Percentiles rank a stretch among this genome's conserved stretches.
These are phyloP conservation scores for Bufo gargarizans DNA, from an alignment of 2,113 vertebrate genomes.

Conservation along the genomic window DNA sequence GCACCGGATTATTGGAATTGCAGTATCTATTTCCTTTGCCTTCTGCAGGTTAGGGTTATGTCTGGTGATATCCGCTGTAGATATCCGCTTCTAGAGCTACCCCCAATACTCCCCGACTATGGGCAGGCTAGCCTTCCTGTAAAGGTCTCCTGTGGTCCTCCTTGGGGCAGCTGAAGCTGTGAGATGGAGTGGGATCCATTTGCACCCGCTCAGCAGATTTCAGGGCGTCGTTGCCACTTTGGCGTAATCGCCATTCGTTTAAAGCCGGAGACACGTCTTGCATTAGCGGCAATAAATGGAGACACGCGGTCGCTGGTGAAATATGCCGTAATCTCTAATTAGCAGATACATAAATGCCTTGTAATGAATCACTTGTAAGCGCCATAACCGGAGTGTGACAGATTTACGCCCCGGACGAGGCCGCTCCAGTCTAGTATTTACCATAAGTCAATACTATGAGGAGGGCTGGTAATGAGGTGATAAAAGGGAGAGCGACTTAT, in stretches of 20 bases:
- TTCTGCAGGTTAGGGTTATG: no score
- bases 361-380: slow-evolving; percentile 43
- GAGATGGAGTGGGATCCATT: background rate
- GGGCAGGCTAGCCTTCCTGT: no score
- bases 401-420: slow-evolving; percentile 32
- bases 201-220: background rate
- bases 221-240: background rate
- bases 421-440: slow-evolving; percentile 34
- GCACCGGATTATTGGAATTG: no score
- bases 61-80: no score
- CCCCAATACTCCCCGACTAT: no score
- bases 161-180: background rate
- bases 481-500: slow-evolving; percentile 42
- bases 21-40: no score
- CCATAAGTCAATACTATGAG: slow-evolving; percentile 42
- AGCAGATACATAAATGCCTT: slow-evolving; percentile 40
- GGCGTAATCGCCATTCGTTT: background rate
- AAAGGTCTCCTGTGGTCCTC: no score
- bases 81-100: no score
- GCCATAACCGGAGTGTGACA: slow-evolving; percentile 31
- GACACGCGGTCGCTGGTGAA: background rate
- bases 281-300: slow-evolving; percentile 18
- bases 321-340: slow-evolving; percentile 32
- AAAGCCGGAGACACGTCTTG: background rate
- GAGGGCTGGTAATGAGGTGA: slow-evolving; percentile 52